phyloP scores from a whole-genome alignment of 30 jellyfish, hydroid and myxozoan species.

The Aurelia sp. region DNA sequence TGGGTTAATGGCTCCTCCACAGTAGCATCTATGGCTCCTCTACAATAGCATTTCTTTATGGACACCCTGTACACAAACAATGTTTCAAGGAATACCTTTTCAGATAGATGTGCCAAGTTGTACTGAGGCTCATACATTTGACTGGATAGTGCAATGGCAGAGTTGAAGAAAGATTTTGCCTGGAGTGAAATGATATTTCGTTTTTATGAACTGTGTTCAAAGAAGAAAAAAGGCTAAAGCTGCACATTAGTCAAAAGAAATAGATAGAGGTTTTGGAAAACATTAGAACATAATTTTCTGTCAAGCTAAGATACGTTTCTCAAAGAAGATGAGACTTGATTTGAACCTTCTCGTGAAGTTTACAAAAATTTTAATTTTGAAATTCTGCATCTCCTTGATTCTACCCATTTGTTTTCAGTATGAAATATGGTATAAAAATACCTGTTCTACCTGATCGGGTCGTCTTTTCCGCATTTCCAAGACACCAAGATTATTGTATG shows the following conservation, averaged over 20 bases:
- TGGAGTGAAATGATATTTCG: neutral
- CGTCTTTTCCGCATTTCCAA: constrained; percentile 81
- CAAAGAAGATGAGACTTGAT: too few species aligned
- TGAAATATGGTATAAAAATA: constrained; percentile 23
- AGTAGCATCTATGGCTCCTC: too few species aligned
- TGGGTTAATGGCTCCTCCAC: too few species aligned
- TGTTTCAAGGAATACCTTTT: constrained; percentile 69
- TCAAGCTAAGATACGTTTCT: too few species aligned
- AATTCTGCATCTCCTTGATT: neutral
- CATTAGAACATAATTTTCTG: too few species aligned
- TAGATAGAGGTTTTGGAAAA: too few species aligned
- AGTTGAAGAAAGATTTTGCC: constrained; percentile 95
- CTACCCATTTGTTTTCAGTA: neutral
- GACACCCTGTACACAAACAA: neutral
- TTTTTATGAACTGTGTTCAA: too few species aligned
- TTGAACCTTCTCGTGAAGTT: too few species aligned
- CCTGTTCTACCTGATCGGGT: constrained; percentile 92
- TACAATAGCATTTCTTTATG: too few species aligned
- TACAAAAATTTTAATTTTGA: too few species aligned
- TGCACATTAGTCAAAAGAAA: too few species aligned
- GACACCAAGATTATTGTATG: constrained; percentile 97
- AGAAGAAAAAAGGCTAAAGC: too few species aligned
- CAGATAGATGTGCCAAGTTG: constrained; percentile 95
- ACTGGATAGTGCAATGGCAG: constrained; percentile 80
- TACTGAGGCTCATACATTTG: constrained; percentile 94